Conservation (phyloP, 2,797 vertebrate species). For the Eulemur albifrons region DNA sequence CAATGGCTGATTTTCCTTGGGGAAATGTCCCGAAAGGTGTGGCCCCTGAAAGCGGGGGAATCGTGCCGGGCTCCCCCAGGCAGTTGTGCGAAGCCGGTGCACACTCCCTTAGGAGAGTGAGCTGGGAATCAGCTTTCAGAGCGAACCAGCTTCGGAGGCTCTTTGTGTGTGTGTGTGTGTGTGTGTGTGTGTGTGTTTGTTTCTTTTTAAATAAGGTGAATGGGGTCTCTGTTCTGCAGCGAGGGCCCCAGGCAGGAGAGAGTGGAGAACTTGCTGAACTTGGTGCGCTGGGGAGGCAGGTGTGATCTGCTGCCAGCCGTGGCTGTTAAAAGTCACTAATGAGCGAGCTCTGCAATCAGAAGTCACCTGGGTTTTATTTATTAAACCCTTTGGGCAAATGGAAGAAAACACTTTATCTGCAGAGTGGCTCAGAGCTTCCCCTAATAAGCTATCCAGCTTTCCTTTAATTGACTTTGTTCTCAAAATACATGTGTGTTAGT, state of each 20-base stretch:
- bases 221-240: not conserved
- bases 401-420: not conserved
- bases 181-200: not conserved
- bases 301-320: not conserved
- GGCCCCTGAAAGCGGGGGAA: fast-evolving
- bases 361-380: not conserved
- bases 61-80: fast-evolving
- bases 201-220: not conserved
- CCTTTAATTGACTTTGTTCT: not conserved
- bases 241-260: not conserved
- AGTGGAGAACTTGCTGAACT: not conserved
- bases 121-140: not conserved
- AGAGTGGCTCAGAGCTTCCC: not conserved
- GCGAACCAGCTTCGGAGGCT: fast-evolving
- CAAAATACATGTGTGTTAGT: not conserved
- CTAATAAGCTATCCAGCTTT: not conserved
- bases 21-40: too few species aligned
- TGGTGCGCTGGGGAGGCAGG: not conserved
- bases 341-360: not conserved
- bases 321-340: not conserved
- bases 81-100: not conserved
- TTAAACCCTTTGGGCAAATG: not conserved
- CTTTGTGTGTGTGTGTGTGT: not conserved
- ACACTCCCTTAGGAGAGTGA: fast-evolving
- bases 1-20: not conserved